These are phyloP conservation scores for Diglossa cyanea DNA, from an alignment of 2,797 vertebrate species.

Conservation along the genomic window DNA sequence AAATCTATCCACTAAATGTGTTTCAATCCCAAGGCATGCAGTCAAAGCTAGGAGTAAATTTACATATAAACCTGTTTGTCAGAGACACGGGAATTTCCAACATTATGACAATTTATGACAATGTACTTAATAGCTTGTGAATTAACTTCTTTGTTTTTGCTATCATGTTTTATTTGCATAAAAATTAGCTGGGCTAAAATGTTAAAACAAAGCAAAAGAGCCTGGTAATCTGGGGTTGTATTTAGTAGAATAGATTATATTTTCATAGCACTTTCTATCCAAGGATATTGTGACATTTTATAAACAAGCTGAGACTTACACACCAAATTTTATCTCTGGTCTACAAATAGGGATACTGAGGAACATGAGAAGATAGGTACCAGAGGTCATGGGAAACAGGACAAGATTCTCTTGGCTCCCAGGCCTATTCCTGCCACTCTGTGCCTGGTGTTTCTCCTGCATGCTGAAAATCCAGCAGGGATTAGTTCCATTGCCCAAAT, in stretches of 20 bases:
- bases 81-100: neutral
- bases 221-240: neutral
- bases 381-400: constrained; percentile 27
- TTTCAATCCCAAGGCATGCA: neutral
- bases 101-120: neutral
- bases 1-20: neutral
- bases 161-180: neutral
- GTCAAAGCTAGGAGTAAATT: neutral
- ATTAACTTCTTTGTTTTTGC: neutral
- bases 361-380: neutral
- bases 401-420: neutral
- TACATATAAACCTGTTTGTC: neutral
- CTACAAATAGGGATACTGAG: neutral
- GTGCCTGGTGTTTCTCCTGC: neutral
- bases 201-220: neutral
- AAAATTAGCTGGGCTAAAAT: neutral
- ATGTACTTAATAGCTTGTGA: neutral
- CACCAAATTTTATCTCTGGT: constrained; percentile 29
- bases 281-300: constrained; percentile 10
- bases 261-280: neutral
- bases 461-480: neutral
- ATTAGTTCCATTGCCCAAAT: neutral
- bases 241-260: neutral
- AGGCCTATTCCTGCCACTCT: neutral
- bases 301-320: constrained; percentile 16